Base-by-base conservation (phyloP, 2,888 invertebrate species). In the Elmis aenea region DNA sequence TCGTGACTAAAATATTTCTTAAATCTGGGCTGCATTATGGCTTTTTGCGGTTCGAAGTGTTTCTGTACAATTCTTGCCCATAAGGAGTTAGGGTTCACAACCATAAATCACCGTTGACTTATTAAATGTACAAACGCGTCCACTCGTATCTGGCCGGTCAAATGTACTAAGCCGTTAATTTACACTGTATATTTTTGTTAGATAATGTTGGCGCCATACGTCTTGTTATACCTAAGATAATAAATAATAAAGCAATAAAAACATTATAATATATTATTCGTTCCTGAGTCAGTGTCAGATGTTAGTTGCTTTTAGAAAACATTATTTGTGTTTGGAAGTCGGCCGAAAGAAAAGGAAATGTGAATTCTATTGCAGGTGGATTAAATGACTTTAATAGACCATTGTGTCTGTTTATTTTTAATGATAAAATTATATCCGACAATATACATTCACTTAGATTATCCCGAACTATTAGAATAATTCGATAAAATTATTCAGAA, bases 31-130 rank as follows among this genome's bases (percentile, higher is more conserved):
- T n/a, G n/a, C n/a, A n/a, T n/a, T n/a, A n/a, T n/a, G n/a, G n/a
- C n/a, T n/a, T n/a, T n/a, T n/a, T n/a, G n/a, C n/a, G n/a, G n/a
- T n/a, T n/a, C n/a, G n/a, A n/a, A n/a, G n/a, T 14, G 28, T 55
- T 54, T 54, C 52, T 52, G 51, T 55, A 50, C 54, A 55, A 54
- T 55, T 55, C 52, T 55, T 53, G 52, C 52, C 53, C 53, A 45
- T 51, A 52, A 53, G 52, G 52, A 51, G 51, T 13, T 51, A 46
- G 46, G 49, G 47, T 42, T 43, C 40, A 46, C 26, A 42, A 46
- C 21, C 18, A 54, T 57, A 57, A 57, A 55, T 57, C 54, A 57
- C 51, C 24, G 29, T 52, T 52, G 57, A 57, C 51, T 54, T 57
- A 57, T 54, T 54, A 51, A 51, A 54, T 49, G 52, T 51, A 47